These are phyloP conservation scores for Idris sp. DNA, from an alignment of 1,140 invertebrate species.

Conservation along the genomic window DNA sequence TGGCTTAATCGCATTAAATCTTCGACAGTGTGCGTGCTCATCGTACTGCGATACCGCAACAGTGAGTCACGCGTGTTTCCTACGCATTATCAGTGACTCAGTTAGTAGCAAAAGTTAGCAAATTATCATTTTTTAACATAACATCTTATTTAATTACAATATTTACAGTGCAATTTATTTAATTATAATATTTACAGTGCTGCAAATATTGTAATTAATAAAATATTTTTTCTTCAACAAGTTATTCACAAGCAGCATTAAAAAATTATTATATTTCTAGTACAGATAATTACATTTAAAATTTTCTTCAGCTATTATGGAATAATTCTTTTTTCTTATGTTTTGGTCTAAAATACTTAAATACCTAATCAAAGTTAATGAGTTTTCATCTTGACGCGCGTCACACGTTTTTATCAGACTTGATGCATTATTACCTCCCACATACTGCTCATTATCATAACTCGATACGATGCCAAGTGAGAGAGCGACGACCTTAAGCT, in stretches of 20 bases:
- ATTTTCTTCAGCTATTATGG: too few relatives aligned
- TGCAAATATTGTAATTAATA: too few relatives aligned
- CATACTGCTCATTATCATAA: constrained; percentile 64
- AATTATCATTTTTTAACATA: neutral
- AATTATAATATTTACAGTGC: too few relatives aligned
- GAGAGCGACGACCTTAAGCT: constrained; percentile 63
- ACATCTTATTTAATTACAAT: too few relatives aligned
- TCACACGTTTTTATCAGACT: constrained; percentile 51
- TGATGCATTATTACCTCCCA: constrained; percentile 57
- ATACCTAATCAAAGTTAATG: too few relatives aligned
- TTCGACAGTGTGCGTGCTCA: constrained; percentile 25
- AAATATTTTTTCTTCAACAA: too few relatives aligned
- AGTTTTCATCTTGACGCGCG: constrained; percentile 24
- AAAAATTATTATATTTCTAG: too few relatives aligned
- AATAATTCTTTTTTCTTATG: too few relatives aligned
- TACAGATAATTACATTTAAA: too few relatives aligned
- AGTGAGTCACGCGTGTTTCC: constrained; percentile 47
- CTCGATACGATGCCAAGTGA: constrained; percentile 58
- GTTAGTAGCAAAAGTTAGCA: neutral
- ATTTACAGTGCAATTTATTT: too few relatives aligned
- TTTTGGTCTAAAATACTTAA: too few relatives aligned
- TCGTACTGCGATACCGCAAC: constrained; percentile 17
- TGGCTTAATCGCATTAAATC: constrained; percentile 8
- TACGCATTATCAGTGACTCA: constrained; percentile 43
- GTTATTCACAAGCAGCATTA: too few relatives aligned